Percentiles rank a stretch among this genome's conserved stretches.
Evolutionary conservation across 2,113 vertebrate genomes (phyloP).

Genomic region (Pleuronectes platessa): DNA sequence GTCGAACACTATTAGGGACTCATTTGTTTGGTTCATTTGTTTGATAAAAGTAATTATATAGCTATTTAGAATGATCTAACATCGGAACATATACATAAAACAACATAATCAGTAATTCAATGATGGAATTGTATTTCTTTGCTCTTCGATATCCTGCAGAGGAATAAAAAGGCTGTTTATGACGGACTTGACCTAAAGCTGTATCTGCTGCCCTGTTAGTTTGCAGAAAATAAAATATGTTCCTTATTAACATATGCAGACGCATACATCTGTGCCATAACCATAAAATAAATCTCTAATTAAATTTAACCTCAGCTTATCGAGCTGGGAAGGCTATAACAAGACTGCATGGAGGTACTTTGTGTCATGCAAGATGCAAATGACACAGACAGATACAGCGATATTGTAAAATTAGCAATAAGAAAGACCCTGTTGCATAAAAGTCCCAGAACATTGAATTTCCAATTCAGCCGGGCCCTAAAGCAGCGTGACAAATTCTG

Average conservation of each 20-base stretch:
- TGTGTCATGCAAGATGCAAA: conserved; percentile 29
- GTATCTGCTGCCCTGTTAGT: not conserved
- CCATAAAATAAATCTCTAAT: not conserved
- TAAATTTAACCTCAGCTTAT: not conserved
- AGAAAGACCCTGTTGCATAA: conserved; percentile 3
- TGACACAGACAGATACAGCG: conserved; percentile 8
- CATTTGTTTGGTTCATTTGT: conserved; percentile 9
- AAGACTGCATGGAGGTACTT: not conserved
- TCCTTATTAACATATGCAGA: not conserved
- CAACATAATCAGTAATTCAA: not conserved
- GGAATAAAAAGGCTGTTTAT: not conserved
- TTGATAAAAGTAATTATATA: not conserved
- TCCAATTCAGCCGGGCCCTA: conserved; percentile 30
- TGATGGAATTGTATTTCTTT: not conserved
- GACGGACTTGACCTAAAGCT: not conserved
- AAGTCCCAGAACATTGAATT: conserved; percentile 31
- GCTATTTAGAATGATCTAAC: not conserved
- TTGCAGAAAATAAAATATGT: not conserved
- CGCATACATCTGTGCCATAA: not conserved
- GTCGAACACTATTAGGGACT: conserved; percentile 2
- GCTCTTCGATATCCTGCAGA: not conserved
- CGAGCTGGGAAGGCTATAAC: not conserved
- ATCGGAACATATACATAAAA: not conserved
- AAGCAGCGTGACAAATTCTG: conserved; percentile 50
- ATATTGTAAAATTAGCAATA: conserved; percentile 29